Base-by-base conservation (phyloP, 2,888 invertebrate species). In the Eilema caniola region DNA sequence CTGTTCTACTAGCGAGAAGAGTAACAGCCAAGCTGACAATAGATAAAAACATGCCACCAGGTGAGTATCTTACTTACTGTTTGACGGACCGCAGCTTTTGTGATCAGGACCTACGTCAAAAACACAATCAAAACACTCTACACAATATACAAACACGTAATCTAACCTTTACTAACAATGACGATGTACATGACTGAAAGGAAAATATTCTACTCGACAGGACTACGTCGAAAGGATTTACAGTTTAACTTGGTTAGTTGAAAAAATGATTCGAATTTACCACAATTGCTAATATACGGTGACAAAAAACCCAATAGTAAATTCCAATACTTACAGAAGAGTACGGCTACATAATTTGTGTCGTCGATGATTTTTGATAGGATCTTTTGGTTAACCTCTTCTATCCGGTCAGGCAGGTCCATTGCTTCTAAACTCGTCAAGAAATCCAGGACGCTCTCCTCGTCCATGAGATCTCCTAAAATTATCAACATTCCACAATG, bases 341-440 rank as follows among this genome's bases (percentile, higher is more conserved):
- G 96, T 83, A 98, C 98, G 70, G 98, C 98, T 82, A 99, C 98
- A 90, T 97, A 98, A 84, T 98, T 97, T 31, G 98, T 98, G 83
- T 98, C 98, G 91, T 98, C 98, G 78, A 99, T 98, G 87, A 98
- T 98, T 95, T 98, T 98, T 73, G 96, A 96, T 79, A 99, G 96
- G 87, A 98, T 98, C 92, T 98, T 98, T 76, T 98, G 96, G 91
- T 99, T 99, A 68, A 99, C 98, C 96, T 99, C 99, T 96, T 99
- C 99, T 92, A 99, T 99, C 92, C 98, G 96, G 95, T 99, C 98
- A 65, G 99, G 98, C 87, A 98, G 96, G 91, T 98, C 98, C 98
- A 99, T 98, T 82, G 98, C 98, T 96, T 99, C 98, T 87, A 99
- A 96, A 90, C 98, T 98, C 86, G 98, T 98, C 86, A 99, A 96